Evolutionary conservation across 2,113 vertebrate species (phyloP).

Genomic region (Neolamprologus toae): DNA sequence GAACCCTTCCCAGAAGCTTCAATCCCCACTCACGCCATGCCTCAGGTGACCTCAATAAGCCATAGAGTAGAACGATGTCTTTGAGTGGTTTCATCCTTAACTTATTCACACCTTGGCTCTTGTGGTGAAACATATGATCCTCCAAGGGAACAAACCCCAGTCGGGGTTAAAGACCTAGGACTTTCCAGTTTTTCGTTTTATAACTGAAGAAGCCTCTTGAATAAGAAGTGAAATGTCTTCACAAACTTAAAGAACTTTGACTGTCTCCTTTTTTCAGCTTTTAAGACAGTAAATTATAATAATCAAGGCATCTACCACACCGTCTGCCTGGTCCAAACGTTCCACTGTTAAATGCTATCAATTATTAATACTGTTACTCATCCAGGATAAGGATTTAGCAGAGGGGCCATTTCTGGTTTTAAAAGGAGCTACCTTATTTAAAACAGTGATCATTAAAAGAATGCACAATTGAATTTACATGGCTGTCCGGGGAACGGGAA

Average conservation of each 20-base stretch:
- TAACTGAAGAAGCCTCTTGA: not conserved
- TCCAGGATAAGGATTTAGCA: not conserved
- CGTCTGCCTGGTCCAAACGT: not conserved
- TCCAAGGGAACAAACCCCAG: not conserved
- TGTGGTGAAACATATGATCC: not conserved
- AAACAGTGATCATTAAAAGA: not conserved
- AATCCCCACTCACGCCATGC: not conserved
- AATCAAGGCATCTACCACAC: not conserved
- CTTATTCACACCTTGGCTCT: not conserved
- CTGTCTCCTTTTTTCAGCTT: not conserved
- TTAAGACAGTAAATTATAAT: not conserved
- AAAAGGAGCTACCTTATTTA: not conserved
- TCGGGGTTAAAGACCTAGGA: not conserved
- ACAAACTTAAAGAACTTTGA: not conserved
- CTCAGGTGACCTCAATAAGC: not conserved
- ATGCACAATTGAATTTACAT: not conserved
- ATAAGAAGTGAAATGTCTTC: not conserved
- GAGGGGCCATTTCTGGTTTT: not conserved
- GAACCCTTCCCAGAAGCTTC: not conserved
- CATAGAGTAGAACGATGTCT: not conserved
- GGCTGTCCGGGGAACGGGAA: rapidly evolving
- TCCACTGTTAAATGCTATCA: not conserved
- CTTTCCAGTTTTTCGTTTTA: rapidly evolving
- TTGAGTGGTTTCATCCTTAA: not conserved
- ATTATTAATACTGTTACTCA: not conserved